These are phyloP conservation scores for Scophthalmus maximus DNA, from an alignment of 2,113 vertebrate species.

Conservation along the genomic window DNA sequence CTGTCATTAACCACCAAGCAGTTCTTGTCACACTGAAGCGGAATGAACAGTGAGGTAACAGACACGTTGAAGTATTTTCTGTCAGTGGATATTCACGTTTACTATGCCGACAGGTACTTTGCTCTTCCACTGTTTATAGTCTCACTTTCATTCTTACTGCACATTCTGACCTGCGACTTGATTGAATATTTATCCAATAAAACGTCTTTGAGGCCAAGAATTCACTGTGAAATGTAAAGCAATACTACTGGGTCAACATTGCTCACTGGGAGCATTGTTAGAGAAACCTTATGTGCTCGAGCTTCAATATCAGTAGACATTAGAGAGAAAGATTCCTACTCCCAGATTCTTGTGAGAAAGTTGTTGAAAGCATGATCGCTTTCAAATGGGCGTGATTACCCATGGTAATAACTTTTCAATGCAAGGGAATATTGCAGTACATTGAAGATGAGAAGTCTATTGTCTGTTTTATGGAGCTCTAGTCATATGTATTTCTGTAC, in stretches of 20 bases:
- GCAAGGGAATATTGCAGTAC: background rate
- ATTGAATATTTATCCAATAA: background rate
- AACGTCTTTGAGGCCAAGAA: background rate
- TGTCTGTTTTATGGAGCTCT: background rate
- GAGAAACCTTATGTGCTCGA: background rate
- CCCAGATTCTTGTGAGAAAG: no score
- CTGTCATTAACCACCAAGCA: constrained; percentile 55
- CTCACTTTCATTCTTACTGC: background rate
- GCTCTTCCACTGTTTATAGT: background rate
- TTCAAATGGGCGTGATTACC: background rate
- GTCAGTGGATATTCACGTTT: constrained; percentile 9
- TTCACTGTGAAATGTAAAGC: background rate
- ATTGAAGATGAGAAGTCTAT: background rate
- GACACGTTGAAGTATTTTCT: constrained; percentile 21
- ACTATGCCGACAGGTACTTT: background rate
- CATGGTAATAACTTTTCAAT: background rate
- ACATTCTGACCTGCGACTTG: background rate
- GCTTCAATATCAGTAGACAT: background rate
- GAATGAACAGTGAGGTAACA: constrained; percentile 32
- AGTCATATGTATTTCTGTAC: background rate
- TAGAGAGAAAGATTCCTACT: no score
- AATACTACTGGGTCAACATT: background rate
- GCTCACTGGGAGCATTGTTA: background rate
- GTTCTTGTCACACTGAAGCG: constrained; percentile 14
- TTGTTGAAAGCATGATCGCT: background rate